These are phyloP conservation scores for Bombus soroeensis DNA, from an alignment of 1,140 invertebrate genomes.

Conservation along the genomic window DNA sequence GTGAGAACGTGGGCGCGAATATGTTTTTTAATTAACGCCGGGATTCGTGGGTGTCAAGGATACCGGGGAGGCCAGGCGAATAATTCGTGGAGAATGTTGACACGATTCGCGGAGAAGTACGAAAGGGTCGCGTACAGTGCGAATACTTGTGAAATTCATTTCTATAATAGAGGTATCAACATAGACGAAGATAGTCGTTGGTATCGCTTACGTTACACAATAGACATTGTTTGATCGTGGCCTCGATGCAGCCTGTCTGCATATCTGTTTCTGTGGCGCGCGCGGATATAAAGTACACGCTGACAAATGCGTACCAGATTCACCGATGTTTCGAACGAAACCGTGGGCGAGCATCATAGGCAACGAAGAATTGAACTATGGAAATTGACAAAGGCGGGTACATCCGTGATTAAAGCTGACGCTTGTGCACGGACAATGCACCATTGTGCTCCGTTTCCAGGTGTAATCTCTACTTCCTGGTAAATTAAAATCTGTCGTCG, in stretches of 20 bases:
- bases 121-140: neutral
- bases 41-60: slow-evolving; percentile 33
- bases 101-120: neutral
- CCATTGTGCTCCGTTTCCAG: slow-evolving; percentile 72
- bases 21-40: slow-evolving; percentile 19
- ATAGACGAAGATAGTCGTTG: slow-evolving; percentile 30
- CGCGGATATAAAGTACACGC: slow-evolving; percentile 9
- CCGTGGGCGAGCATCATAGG: slow-evolving; percentile 63
- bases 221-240: slow-evolving; percentile 54
- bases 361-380: slow-evolving; percentile 67
- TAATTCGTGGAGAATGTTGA: neutral
- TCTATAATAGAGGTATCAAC: slow-evolving; percentile 40
- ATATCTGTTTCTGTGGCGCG: slow-evolving; percentile 19
- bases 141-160: slow-evolving; percentile 33
- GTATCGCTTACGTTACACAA: slow-evolving; percentile 47
- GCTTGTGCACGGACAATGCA: slow-evolving; percentile 71
- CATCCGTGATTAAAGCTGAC: slow-evolving; percentile 75
- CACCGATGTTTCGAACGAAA: slow-evolving; percentile 44
- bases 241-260: slow-evolving; percentile 22
- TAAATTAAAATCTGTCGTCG: slow-evolving; percentile 66
- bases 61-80: neutral
- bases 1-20: neutral
- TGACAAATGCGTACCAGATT: slow-evolving; percentile 11
- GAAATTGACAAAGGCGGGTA: slow-evolving; percentile 76
- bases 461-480: slow-evolving; percentile 66